Evolutionary conservation across 1,140 invertebrate genomes (phyloP), one percentile per base, ranked within the genome.

Genomic region (Trachelipus rathkii): DNA sequence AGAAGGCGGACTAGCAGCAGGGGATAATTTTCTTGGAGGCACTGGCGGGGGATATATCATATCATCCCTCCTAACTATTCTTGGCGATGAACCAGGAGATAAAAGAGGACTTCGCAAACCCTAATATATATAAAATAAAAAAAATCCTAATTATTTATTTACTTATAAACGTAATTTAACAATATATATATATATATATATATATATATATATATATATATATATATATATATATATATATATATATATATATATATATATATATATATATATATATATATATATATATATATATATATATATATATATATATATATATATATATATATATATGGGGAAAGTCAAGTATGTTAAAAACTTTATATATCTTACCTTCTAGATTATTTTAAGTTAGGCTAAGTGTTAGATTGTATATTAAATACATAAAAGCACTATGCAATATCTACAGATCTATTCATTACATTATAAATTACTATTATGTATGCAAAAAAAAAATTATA

Each of bases 11-110:
- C 86, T 85, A 50, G 85, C 83, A 53, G 86, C 86, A 2, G 90
- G 90, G 9, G 90, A 90, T 5, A 87, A 86, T 82, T 89, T 88
- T 77, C 90, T 84, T 13, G 90, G 90, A 73, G 90, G 89, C 44
- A 92, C 84, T 19, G 89, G 89, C 11, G 90, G 89, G 76, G 89
- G 89, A 46, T 83, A 78, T 2, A 60, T 85, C 82, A 75, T 72
- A 13, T 85, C 84, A 75, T 84, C 87, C 79, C 87, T 86, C 75
- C 84, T 83, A 19, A 82, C 77, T 70, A 83, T 83, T 74, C 85
- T 85, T 15, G 87, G 88, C 74, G 87, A 89, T 71, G 84, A 85
- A 72, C 85, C 83, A 15, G 87, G 88, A n/a, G 87, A 88, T 72
- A 88, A 88, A 80, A 88, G 87, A 2, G 89, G 89, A 84, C 89